Base-by-base conservation (phyloP, 2,797 vertebrate genomes). In the Poeciliopsis gracilis region DNA sequence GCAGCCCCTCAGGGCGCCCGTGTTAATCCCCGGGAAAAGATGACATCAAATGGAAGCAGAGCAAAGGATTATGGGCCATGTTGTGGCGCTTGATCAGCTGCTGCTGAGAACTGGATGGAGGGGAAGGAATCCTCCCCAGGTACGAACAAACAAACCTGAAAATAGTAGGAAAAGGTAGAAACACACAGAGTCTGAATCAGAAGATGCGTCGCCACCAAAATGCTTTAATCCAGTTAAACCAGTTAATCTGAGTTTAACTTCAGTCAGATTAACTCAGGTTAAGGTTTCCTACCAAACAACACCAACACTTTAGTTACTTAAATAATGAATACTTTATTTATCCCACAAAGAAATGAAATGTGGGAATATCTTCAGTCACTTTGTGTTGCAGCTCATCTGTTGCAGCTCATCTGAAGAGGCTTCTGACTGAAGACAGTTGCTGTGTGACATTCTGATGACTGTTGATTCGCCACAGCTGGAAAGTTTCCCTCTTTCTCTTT, bases 11-110 rank as follows among this genome's bases (percentile, higher is more conserved):
- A 38, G 87, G 91, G 86, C 84, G 83, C 41, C 77, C 3, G 18
- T 87, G 86, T 87, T 94, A 92, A 93, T 94, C 93, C 91, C 79
- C 3, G 5, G 79, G 88, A 91, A 90, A 91, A 92, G 87, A 93
- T 91, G 88, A 87, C 91, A 93, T 93, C 92, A 93, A 93, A 93
- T 87, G 77, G 86, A 85, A 87, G 83, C 85, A 88, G 85, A 87
- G 87, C 80, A 77, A 88, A 77, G 91, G 91, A 94, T 94, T 93
- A 94, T 90, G 89, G 90, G 87, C 82, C 81, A 81, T 91, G 88
- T 90, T 88, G 86, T 81, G 84, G 76, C 83, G 88, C 88, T 84
- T 87, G 89, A 90, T 86, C 88, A 90, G 84, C 89, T 87, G 85
- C 84, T 73, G 84, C 86, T 87, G 86, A 89, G 77, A 84, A 84